Evolutionary conservation across 2,888 invertebrate species (phyloP).

Genomic region (Platycheirus rosarum): DNA sequence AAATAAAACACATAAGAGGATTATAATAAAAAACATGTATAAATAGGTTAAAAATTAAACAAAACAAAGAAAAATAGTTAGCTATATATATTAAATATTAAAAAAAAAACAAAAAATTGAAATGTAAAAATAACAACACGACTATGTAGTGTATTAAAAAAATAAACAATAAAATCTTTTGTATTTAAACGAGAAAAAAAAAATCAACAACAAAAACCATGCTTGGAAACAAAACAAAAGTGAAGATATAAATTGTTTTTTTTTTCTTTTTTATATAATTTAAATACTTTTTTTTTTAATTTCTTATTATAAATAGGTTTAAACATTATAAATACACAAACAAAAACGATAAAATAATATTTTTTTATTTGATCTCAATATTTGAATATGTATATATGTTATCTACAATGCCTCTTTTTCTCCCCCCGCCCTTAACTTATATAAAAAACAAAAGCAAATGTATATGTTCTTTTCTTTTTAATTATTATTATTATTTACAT

Average conservation of each 20-base stretch:
- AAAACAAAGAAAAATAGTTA: conserved; percentile 50
- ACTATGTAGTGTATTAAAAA: conserved; percentile 65
- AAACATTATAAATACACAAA: conserved; percentile 45
- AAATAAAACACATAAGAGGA: conserved; percentile 58
- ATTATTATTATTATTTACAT: conserved; percentile 27
- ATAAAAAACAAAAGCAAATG: conserved; percentile 46
- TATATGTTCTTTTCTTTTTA: conserved; percentile 53
- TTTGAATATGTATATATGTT: conserved; percentile 73
- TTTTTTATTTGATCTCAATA: conserved; percentile 74
- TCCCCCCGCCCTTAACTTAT: conserved; percentile 69
- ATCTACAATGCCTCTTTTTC: conserved; percentile 61
- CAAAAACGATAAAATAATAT: conserved; percentile 63
- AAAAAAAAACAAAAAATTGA: conserved; percentile 41
- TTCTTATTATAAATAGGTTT: conserved; percentile 58
- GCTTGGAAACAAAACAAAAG: conserved; percentile 50
- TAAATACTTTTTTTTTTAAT: conserved; percentile 64
- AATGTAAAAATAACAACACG: conserved; percentile 46
- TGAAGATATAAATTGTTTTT: conserved; percentile 64
- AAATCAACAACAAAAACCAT: conserved; percentile 32
- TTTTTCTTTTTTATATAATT: conserved; percentile 47
- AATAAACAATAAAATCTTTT: conserved; percentile 54
- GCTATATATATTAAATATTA: conserved; percentile 29
- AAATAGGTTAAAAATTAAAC: conserved; percentile 65
- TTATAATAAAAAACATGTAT: conserved; percentile 51
- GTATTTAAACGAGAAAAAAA: conserved; percentile 58